Base-by-base conservation (phyloP, 2,113 vertebrate genomes). In the Halcyon senegalensis region DNA sequence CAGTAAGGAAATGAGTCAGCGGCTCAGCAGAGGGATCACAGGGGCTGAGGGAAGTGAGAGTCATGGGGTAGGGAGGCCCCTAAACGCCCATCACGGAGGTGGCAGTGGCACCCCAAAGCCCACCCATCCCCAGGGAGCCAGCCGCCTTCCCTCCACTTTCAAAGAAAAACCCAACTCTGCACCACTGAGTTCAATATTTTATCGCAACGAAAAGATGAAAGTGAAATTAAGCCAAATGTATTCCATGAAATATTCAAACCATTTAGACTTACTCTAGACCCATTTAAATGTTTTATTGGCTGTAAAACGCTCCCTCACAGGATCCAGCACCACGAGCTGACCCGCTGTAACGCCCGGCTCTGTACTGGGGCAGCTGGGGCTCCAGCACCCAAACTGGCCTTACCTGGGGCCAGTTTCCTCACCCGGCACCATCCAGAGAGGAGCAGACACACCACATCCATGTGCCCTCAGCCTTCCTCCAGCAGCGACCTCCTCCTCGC, bases 171-270 rank as follows among this genome's bases (percentile, higher is more conserved):
- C 50, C 89, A 16, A 4, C 33, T 82, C 84, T 43, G 84, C 44
- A 11, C 59, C n/a, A 67, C 46, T 3, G 62, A 83, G 24, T 25
- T 94, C 70, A 53, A 13, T 75, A 56, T 78, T 96, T 96, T 68
- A 75, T 82, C 69, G 1, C 89, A 68, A 83, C 85, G 62, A 87
- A 87, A 91, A 89, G 77, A 95, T 89, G 80, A 96, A 91, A 94
- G 81, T 23, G 55, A 93, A 96, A 87, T 96, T 56, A 94, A 89
- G 78, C 87, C 81, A 94, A 95, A 95, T 73, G 78, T 83, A 79
- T 91, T 73, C 96, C 78, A 95, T 93, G 48, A 95, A 95, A 93
- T 80, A 96, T 90, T 93, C 70, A 93, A 73, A 69, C 17, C 67
- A 9, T 95, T 97, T 91, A 80, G 82, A 73, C 70, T 73, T 31